Base-by-base conservation (phyloP, 1,140 invertebrate genomes). In the Drosophila nasuta region DNA sequence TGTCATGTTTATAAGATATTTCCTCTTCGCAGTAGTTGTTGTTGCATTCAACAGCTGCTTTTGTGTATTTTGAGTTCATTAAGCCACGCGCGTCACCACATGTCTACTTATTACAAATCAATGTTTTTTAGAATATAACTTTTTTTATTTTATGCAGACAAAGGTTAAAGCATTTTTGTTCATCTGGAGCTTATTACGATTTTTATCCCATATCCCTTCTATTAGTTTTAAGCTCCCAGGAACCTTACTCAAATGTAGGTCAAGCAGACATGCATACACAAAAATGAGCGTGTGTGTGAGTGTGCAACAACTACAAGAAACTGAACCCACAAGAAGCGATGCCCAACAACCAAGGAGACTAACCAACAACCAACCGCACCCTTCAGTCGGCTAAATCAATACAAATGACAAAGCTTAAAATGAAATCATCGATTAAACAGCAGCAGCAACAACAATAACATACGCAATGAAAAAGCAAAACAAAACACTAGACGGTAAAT, bases 371-470 rank as follows among this genome's bases (percentile, higher is more conserved):
- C 83, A 83, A 38, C 35, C 35, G 35, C 80, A 80, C 83, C 83
- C 77, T 87, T 80, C 73, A 79, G 74, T 59, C 63, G 45, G 30
- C 71, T 60, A 79, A 79, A 82, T 88, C 80, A 72, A 87, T 85
- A 85, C 69, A 38, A 56, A 60, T 66, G 56, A 70, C 73, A 76
- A 38, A 41, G 20, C 38, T 25, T 49, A 71, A 77, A 75, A 71
- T 82, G 73, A 80, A 80, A 72, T 77, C 83, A 87, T 87, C 70
- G 83, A 87, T 82, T 88, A 64, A 87, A 87, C 82, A 87, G 76
- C 28, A 70, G 68, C 43, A 62, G 6, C 35, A 72, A 43, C 17
- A 63, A 46, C 7, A 63, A 62, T 20, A 35, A 56, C 15, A 25
- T 15, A 33, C 30, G 8, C 17, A 60, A 62, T 33, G 20, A 20